phyloP scores from a whole-genome alignment of 1,140 invertebrate species.

The Eciton burchellii region DNA sequence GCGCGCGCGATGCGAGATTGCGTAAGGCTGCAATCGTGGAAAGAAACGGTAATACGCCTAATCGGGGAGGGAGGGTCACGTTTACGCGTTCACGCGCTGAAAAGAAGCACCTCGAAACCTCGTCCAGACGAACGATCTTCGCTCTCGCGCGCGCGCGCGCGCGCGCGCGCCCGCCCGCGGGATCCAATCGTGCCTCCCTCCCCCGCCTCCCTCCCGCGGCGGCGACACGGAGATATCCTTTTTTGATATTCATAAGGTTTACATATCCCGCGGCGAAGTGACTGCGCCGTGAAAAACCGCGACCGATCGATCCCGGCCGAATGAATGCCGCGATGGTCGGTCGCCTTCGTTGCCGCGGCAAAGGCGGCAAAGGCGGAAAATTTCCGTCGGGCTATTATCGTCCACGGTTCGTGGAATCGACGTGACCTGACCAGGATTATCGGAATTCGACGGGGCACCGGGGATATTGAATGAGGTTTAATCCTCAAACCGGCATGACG shows the following conservation, averaged over 20 bases:
- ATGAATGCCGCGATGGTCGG: conserved; percentile 25
- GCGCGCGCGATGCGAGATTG: neutral
- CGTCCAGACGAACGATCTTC: conserved; percentile 79
- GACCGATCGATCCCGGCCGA: conserved; percentile 32
- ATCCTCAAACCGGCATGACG: conserved; percentile 24
- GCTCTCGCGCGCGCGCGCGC: conserved; percentile 43
- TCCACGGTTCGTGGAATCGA: conserved; percentile 27
- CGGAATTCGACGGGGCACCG: conserved; percentile 13
- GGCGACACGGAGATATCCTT: conserved; percentile 23
- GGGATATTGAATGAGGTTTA: conserved; percentile 54
- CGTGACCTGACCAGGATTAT: conserved; percentile 44
- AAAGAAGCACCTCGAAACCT: conserved; percentile 60
- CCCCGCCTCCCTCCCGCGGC: no score
- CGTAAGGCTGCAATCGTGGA: neutral
- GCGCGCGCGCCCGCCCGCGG: conserved; percentile 40
- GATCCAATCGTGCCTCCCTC: conserved; percentile 50
- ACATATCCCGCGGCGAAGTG: conserved; percentile 19
- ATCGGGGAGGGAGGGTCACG: conserved; percentile 30
- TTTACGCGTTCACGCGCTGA: neutral
- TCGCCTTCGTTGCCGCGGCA: conserved; percentile 2
- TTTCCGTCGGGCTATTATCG: neutral
- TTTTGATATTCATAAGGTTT: conserved; percentile 65
- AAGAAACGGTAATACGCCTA: conserved; percentile 57
- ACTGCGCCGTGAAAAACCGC: conserved; percentile 37
- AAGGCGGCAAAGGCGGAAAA: conserved; percentile 15